phyloP scores from a whole-genome alignment of 2,888 invertebrate genomes.

The Limnephilus auricula region DNA sequence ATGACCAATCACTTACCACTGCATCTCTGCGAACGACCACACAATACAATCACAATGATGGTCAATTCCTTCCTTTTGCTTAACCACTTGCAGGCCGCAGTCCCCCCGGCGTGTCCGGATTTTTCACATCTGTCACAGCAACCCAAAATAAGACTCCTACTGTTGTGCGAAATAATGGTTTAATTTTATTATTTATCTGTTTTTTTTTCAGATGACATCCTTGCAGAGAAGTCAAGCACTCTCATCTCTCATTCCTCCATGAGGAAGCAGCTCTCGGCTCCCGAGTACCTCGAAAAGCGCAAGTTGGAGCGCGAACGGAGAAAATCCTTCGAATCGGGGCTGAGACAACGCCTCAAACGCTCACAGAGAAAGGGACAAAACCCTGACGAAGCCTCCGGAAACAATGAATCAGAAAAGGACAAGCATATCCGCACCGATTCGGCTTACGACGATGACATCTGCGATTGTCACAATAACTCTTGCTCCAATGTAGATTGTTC shows the following conservation, averaged over 20 bases:
- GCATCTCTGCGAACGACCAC: no score
- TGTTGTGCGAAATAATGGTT: neutral
- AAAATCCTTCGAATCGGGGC: conserved; percentile 80
- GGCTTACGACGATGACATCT: conserved; percentile 56
- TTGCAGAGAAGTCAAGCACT: conserved; percentile 79
- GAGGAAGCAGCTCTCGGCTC: conserved; percentile 88
- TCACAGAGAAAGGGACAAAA: conserved; percentile 66
- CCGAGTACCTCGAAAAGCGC: conserved; percentile 92
- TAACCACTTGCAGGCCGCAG: no score
- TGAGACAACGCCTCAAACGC: conserved; percentile 80
- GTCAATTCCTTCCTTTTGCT: no score
- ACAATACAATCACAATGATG: no score
- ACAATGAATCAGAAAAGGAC: conserved; percentile 57
- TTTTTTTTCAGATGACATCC: conserved; percentile 78
- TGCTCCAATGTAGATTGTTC: conserved; percentile 51
- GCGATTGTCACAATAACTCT: conserved; percentile 53
- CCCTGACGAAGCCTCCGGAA: conserved; percentile 47
- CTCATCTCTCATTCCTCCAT: conserved; percentile 79
- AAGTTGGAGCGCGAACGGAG: conserved; percentile 85
- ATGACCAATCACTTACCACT: no score
- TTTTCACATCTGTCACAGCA: no score
- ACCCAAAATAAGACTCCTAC: neutral
- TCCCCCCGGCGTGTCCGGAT: no score
- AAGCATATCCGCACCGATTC: conserved; percentile 53
- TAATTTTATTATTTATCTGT: neutral